Base-by-base conservation (phyloP, 2,888 invertebrate species). In the Dicyrtoma fusca region DNA sequence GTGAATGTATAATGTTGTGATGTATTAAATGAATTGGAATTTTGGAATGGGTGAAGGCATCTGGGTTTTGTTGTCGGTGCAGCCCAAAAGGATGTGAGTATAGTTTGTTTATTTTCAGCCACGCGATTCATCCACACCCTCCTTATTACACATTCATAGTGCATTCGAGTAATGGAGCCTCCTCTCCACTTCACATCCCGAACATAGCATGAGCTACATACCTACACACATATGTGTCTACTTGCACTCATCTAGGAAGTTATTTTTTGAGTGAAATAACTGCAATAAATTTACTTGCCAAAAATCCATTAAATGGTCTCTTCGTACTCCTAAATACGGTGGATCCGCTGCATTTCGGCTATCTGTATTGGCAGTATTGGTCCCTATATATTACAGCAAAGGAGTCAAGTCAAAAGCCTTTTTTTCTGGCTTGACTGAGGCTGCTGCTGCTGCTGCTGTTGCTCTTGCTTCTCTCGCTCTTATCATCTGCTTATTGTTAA, bases 241-340 rank as follows among this genome's bases (percentile, higher is more conserved):
- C 13, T 11, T 45, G 45, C 45, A 11, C 45, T 45, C 3, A 49
- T 62, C 25, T 2, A 34, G 34, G 34, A 34, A 34, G 34, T 34
- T 34, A 34, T 34, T 34, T 34, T 34, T 34, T 23, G n/a, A 57
- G 13, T 57, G 13, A 57, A 23, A 66, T 49, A 19, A 66, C 53
- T 44, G 57, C 68, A 59, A 68, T 68, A 68, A 68, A 68, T 68
- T 55, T 45, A 68, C 68, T 68, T 68, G 68, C 57, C 68, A 68
- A 68, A 68, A 68, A 59, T 68, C 68, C 68, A 68, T 68, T 68
- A 57, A 44, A 47, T 13, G 47, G 34, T 34, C 34, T 34, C 34
- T n/a, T n/a, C n/a, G n/a, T n/a, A n/a, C n/a, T n/a, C 34, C 34
- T 34, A 34, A 34, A 34, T 34, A 34, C 34, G 8, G 34, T 34